phyloP scores from a whole-genome alignment of 2,888 invertebrate species.

The Synergus laeviventris region DNA sequence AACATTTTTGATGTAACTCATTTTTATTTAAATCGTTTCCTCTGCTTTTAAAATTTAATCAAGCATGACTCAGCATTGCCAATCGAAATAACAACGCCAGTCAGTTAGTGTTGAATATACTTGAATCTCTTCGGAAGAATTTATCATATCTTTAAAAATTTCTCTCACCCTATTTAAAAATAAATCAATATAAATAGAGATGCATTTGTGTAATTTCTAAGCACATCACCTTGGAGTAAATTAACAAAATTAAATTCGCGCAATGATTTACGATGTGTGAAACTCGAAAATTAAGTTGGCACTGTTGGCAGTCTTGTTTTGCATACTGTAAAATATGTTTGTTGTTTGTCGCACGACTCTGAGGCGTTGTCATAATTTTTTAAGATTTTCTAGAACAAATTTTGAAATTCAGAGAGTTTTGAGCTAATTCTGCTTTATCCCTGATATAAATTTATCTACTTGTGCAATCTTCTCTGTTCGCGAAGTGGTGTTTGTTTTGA shows the following conservation, averaged over 20 bases:
- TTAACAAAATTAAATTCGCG: not conserved
- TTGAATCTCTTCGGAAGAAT: not conserved
- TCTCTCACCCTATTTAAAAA: too few relatives aligned
- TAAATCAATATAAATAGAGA: not conserved
- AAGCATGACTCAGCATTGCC: not conserved
- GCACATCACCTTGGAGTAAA: not conserved
- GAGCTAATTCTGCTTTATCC: not conserved
- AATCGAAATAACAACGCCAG: not conserved
- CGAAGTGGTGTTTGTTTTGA: conserved; percentile 40
- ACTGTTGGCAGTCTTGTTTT: not conserved
- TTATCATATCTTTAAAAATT: not conserved
- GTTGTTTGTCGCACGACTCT: not conserved
- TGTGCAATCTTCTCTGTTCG: not conserved
- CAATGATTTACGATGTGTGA: not conserved
- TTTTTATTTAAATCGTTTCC: too few relatives aligned
- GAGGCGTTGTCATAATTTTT: not conserved
- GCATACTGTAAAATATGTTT: conserved; percentile 13
- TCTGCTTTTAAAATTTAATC: not conserved
- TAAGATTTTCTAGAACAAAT: not conserved
- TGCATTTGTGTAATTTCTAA: not conserved
- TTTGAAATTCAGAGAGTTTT: not conserved
- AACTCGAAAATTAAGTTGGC: not conserved
- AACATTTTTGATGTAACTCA: too few relatives aligned
- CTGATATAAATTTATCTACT: not conserved
- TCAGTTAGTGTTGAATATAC: not conserved